Conservation (phyloP, 2,113 vertebrate species). For the Lasiurus borealis region DNA sequence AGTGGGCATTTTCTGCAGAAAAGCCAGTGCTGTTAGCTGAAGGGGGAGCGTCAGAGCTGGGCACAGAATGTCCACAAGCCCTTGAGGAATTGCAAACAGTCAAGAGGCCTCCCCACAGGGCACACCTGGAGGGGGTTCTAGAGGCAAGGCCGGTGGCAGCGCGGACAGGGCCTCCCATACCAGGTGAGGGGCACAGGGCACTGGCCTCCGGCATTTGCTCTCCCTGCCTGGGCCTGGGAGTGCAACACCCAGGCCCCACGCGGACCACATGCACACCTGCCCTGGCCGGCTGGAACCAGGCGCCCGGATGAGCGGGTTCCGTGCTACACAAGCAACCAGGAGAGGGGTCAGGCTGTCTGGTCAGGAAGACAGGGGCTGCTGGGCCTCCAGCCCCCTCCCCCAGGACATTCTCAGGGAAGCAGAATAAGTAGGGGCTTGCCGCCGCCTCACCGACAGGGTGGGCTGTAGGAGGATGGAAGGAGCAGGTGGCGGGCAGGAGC, state of each 20-base stretch:
- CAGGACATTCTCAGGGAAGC: neutral
- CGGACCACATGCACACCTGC: neutral
- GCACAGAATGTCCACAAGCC: neutral
- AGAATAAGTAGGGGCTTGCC: neutral
- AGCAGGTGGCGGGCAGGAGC: neutral
- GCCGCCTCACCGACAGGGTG: no score
- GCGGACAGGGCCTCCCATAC: neutral
- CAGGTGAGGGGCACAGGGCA: accelerated
- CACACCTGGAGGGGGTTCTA: neutral
- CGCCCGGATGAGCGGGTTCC: accelerated
- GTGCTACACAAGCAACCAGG: neutral
- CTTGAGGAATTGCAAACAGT: neutral
- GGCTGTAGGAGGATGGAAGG: neutral
- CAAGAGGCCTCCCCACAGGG: neutral
- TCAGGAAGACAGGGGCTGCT: neutral
- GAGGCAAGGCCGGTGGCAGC: neutral
- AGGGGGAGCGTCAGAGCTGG: neutral
- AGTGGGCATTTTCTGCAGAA: neutral
- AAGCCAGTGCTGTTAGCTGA: neutral
- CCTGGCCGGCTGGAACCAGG: neutral
- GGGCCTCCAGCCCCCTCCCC: no score
- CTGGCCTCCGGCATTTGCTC: neutral
- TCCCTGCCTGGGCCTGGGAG: neutral
- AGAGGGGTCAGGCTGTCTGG: neutral
- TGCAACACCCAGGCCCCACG: neutral